A percentile compares a stretch with the other conserved stretches of the same genome.
Conservation (phyloP, 1,140 invertebrate species). For the Anastrepha obliqua region DNA sequence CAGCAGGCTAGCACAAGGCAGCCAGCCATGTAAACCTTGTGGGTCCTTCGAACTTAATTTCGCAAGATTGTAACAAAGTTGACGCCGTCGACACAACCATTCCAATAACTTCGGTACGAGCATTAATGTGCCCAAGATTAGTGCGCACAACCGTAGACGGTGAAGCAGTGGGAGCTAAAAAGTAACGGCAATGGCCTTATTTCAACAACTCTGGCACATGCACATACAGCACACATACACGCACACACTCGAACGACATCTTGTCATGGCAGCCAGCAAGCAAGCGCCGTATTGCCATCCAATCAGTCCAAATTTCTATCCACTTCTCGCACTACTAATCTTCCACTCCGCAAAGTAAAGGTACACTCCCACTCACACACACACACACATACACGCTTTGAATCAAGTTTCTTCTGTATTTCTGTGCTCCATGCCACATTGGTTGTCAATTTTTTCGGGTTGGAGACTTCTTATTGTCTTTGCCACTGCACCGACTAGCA, state of each 20-base stretch:
- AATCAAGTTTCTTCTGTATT: constrained; percentile 1
- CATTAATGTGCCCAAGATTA: neutral
- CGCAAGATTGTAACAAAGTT: constrained; percentile 48
- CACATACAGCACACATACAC: neutral
- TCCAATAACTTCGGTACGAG: neutral
- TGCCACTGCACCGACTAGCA: neutral
- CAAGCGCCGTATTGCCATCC: neutral
- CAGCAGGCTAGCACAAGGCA: neutral
- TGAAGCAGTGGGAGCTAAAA: neutral
- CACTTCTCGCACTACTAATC: neutral
- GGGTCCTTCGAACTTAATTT: constrained; percentile 40
- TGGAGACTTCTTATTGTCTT: constrained; percentile 48
- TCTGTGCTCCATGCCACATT: neutral
- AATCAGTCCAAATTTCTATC: constrained; percentile 36
- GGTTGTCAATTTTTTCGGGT: constrained; percentile 48
- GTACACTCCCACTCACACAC: neutral
- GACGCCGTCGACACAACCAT: constrained; percentile 11
- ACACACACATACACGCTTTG: neutral
- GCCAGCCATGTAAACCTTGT: constrained; percentile 1
- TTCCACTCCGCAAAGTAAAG: neutral
- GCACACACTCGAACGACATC: neutral
- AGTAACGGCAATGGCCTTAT: constrained; percentile 22
- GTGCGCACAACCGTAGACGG: neutral
- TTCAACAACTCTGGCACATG: neutral
- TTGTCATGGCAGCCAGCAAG: constrained; percentile 17